Percentiles rank a stretch among this genome's conserved stretches.
Conservation (phyloP, 2,888 invertebrate species). For the Meandrusa payeni region DNA sequence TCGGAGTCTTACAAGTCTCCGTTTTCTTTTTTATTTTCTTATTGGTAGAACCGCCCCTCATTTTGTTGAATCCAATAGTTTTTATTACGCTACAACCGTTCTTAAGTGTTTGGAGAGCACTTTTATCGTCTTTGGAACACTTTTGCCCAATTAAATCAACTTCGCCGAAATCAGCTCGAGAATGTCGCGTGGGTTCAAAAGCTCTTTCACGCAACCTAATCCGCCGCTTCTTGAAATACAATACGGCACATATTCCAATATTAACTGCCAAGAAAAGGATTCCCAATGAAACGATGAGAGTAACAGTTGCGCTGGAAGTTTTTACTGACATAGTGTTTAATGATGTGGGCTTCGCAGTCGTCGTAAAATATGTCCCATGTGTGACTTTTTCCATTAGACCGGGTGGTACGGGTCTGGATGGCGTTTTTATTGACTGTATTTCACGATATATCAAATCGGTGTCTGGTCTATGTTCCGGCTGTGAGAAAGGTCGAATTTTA, state of each 20-base stretch:
- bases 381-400: slow-evolving; percentile 55
- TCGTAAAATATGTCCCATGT: slow-evolving; percentile 34
- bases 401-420: slow-evolving; percentile 50
- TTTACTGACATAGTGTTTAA: slow-evolving; percentile 56
- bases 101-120: slow-evolving; percentile 65
- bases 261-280: slow-evolving; percentile 87
- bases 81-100: slow-evolving; percentile 81
- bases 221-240: slow-evolving; percentile 85
- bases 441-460: slow-evolving; percentile 57
- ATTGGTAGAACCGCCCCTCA: slow-evolving; percentile 74
- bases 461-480: slow-evolving; percentile 45
- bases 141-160: slow-evolving; percentile 73
- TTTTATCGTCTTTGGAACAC: slow-evolving; percentile 66
- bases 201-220: slow-evolving; percentile 73
- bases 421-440: slow-evolving; percentile 65
- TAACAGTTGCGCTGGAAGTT: slow-evolving; percentile 82
- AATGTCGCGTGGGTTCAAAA: slow-evolving; percentile 63
- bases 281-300: slow-evolving; percentile 83
- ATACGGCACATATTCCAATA: slow-evolving; percentile 83
- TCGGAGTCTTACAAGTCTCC: slow-evolving; percentile 78
- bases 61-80: slow-evolving; percentile 76
- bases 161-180: slow-evolving; percentile 75
- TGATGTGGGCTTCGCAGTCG: slow-evolving; percentile 45
- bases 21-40: slow-evolving; percentile 75
- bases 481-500: slow-evolving; percentile 47